These are phyloP conservation scores for Drosophila picticornis DNA, from an alignment of 2,888 invertebrate species.

Conservation along the genomic window DNA sequence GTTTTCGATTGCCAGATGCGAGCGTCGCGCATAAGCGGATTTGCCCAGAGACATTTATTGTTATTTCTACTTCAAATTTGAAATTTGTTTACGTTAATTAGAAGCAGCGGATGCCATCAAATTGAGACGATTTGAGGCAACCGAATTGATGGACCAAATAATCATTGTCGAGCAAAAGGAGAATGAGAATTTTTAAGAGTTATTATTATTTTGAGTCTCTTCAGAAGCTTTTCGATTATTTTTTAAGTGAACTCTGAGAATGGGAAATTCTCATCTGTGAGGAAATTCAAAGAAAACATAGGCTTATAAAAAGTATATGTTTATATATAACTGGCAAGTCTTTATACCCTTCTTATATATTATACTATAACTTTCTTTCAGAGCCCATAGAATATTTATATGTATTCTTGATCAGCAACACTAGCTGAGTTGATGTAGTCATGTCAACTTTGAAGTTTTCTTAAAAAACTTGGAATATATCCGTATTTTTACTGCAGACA, in stretches of 20 bases:
- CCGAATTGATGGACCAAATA: constrained; percentile 23
- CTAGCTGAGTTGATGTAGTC: not conserved
- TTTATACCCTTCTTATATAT: not conserved
- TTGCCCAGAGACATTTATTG: constrained; percentile 72
- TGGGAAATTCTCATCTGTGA: not conserved
- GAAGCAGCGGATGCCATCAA: constrained; percentile 27
- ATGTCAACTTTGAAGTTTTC: not conserved
- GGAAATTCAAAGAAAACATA: not conserved
- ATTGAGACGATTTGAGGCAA: constrained; percentile 20
- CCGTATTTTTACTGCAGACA: not conserved
- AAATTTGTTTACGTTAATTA: constrained; percentile 77
- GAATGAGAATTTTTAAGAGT: not conserved
- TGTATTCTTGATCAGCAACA: not conserved
- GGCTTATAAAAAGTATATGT: accelerated
- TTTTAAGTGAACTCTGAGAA: not conserved
- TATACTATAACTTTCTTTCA: not conserved
- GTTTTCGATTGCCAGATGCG: constrained; percentile 83
- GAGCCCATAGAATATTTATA: not conserved
- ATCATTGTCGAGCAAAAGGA: not conserved
- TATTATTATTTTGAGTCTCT: not conserved
- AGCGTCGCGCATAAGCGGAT: constrained; percentile 80
- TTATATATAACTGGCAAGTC: not conserved
- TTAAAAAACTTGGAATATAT: not conserved
- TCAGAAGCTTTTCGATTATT: not conserved
- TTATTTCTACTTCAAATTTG: constrained; percentile 69